Conservation (phyloP, 1,140 invertebrate genomes). For the Penaeus vannamei region DNA sequence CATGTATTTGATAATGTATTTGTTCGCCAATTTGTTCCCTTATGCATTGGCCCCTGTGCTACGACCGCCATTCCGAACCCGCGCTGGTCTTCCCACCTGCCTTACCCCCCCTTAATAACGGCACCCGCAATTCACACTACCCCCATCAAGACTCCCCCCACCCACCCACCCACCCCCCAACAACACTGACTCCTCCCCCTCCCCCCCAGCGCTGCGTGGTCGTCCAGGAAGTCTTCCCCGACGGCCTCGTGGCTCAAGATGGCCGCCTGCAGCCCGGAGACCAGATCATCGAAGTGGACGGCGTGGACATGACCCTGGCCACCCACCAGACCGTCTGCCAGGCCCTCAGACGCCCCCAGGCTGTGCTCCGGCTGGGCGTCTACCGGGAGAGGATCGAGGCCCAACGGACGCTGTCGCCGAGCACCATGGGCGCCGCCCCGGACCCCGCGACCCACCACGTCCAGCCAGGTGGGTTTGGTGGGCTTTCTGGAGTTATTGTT, state of each 20-base stretch:
- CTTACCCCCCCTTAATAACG: too few species aligned
- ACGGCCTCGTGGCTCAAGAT: slow-evolving; percentile 74
- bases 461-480: background rate
- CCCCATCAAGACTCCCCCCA: too few species aligned
- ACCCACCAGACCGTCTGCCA: slow-evolving; percentile 69
- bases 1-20: too few species aligned
- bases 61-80: too few species aligned
- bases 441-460: background rate
- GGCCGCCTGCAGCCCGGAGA: slow-evolving; percentile 76
- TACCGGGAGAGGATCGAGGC: slow-evolving; percentile 70
- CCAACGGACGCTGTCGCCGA: slow-evolving; percentile 49
- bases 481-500: too few species aligned
- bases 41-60: too few species aligned
- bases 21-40: too few species aligned
- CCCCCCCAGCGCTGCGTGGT: slow-evolving; percentile 72
- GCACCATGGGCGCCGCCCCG: background rate
- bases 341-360: slow-evolving; percentile 66
- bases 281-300: slow-evolving; percentile 77
- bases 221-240: slow-evolving; percentile 75
- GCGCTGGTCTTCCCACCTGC: too few species aligned
- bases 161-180: background rate
- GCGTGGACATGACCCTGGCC: slow-evolving; percentile 70
- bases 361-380: slow-evolving; percentile 69
- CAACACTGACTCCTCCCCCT: too few species aligned
- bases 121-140: too few species aligned